These are phyloP conservation scores for Notospermus geniculatus DNA, from an alignment of 1,140 invertebrate species.

Conservation along the genomic window DNA sequence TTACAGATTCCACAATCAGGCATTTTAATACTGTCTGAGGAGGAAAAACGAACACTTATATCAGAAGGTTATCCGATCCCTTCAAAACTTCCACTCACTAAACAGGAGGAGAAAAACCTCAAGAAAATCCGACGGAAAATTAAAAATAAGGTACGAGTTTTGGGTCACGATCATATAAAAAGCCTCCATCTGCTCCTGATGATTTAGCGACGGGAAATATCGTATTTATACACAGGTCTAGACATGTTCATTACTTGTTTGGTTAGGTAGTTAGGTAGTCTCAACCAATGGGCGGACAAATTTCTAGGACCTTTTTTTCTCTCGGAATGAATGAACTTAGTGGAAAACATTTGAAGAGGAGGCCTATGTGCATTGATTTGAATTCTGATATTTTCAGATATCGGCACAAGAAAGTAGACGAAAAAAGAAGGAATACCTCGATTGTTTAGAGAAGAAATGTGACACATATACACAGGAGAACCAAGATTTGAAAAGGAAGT, in stretches of 20 bases:
- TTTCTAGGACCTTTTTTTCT: too few species aligned
- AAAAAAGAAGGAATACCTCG: slow-evolving; percentile 98
- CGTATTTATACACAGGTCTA: too few species aligned
- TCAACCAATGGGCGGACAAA: too few species aligned
- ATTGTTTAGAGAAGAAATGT: slow-evolving; percentile 73
- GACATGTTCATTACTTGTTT: too few species aligned
- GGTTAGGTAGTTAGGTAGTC: too few species aligned
- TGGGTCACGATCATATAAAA: too few species aligned
- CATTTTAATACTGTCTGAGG: slow-evolving; percentile 82
- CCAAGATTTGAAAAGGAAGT: slow-evolving; percentile 55
- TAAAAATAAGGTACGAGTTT: slow-evolving; percentile 94
- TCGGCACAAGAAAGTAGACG: slow-evolving; percentile 95
- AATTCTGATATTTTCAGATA: slow-evolving; percentile 73
- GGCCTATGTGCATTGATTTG: too few species aligned
- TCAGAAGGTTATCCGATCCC: slow-evolving; percentile 96
- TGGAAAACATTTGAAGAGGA: too few species aligned
- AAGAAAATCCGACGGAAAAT: slow-evolving; percentile 99
- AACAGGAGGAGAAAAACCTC: slow-evolving; percentile 94
- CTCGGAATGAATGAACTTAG: too few species aligned
- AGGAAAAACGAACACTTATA: slow-evolving; percentile 90
- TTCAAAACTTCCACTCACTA: slow-evolving; percentile 88
- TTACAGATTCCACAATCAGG: slow-evolving; percentile 72
- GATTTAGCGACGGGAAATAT: too few species aligned
- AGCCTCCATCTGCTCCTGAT: too few species aligned
- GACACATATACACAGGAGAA: not conserved